Evolutionary conservation across 2,888 invertebrate genomes (phyloP).

Genomic region (Galeopsomyia nigrocyanea): DNA sequence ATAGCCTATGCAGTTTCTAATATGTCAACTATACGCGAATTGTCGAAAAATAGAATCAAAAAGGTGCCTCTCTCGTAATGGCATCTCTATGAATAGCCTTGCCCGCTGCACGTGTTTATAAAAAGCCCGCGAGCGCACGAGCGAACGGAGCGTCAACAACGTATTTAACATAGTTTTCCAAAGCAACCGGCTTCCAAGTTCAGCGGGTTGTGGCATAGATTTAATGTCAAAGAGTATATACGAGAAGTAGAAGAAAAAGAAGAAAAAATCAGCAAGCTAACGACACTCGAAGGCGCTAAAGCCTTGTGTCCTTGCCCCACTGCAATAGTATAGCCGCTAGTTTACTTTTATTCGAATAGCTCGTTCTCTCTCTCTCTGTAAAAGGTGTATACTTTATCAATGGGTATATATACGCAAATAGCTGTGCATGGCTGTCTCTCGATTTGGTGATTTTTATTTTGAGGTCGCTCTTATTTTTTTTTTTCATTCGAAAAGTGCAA

Average conservation of each 20-base stretch:
- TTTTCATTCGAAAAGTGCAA: too few relatives aligned
- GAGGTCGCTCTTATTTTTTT: neutral
- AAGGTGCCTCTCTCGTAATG: too few relatives aligned
- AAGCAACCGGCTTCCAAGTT: too few relatives aligned
- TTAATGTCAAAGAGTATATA: neutral
- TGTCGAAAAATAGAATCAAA: neutral
- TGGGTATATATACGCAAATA: neutral
- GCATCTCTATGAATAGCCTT: too few relatives aligned
- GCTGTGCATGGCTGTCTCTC: neutral
- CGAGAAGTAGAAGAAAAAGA: too few relatives aligned
- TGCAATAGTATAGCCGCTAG: slow-evolving; percentile 47
- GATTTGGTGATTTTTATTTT: slow-evolving; percentile 2
- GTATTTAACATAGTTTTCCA: too few relatives aligned
- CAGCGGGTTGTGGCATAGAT: neutral
- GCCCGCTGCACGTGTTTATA: too few relatives aligned
- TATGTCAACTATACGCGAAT: slow-evolving; percentile 11
- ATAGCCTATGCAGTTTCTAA: neutral
- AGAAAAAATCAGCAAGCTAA: neutral
- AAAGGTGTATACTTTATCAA: too few relatives aligned
- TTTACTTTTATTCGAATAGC: too few relatives aligned
- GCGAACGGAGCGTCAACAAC: neutral
- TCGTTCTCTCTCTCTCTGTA: too few relatives aligned
- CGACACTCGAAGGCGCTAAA: neutral
- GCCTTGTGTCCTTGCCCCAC: slow-evolving; percentile 58
- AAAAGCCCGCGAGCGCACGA: slow-evolving; percentile 1